Evolutionary conservation across 2,797 vertebrate species (phyloP).

Genomic region (Falco peregrinus): DNA sequence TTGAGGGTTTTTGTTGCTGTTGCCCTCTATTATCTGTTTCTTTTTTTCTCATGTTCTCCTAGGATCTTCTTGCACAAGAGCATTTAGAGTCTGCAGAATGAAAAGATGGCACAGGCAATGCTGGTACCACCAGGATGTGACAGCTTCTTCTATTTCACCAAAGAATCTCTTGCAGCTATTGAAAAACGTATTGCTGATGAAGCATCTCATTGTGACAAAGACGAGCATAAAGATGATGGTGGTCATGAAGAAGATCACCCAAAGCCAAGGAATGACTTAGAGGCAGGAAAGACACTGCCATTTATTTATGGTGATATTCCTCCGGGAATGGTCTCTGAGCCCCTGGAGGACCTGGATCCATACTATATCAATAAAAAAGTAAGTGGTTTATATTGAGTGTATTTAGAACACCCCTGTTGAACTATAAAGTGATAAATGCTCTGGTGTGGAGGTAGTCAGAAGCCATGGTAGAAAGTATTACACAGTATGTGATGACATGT

Average conservation of each 20-base stretch:
- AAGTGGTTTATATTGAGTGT: slow-evolving; percentile 56
- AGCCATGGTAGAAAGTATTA: neutral
- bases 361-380: slow-evolving; percentile 91
- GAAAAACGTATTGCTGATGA: slow-evolving; percentile 89
- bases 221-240: slow-evolving; percentile 78
- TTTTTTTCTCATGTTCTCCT: neutral
- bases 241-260: slow-evolving; percentile 71
- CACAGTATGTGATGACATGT: neutral
- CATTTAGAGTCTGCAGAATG: slow-evolving; percentile 92
- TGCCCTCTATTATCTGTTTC: neutral
- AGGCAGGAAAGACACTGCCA: slow-evolving; percentile 89
- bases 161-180: slow-evolving; percentile 91
- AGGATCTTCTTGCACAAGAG: slow-evolving; percentile 82
- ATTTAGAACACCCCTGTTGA: neutral
- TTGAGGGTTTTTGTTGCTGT: neutral
- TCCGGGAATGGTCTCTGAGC: slow-evolving; percentile 84
- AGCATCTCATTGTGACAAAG: slow-evolving; percentile 81
- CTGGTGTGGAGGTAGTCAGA: neutral
- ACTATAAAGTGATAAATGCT: neutral
- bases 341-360: slow-evolving; percentile 93
- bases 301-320: slow-evolving; percentile 93
- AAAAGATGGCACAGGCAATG: slow-evolving; percentile 90
- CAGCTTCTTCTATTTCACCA: slow-evolving; percentile 87
- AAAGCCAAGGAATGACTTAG: slow-evolving; percentile 88
- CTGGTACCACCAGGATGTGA: slow-evolving; percentile 91